Evolutionary conservation across 2,113 vertebrate species (phyloP), one percentile per base, ranked within the genome.

Genomic region (Aleadryas rufinucha): DNA sequence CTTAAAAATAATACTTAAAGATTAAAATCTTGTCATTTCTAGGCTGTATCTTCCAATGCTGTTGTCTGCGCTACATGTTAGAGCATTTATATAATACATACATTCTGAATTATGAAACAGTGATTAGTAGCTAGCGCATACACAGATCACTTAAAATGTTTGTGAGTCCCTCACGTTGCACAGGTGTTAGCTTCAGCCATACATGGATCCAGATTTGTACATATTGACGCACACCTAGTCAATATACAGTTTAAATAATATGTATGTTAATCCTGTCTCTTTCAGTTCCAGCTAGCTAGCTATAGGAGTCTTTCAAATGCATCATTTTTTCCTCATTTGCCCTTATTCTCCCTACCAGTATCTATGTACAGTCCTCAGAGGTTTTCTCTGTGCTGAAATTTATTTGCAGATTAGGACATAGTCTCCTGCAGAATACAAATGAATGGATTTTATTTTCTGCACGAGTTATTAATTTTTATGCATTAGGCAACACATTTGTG

Each of bases 381-480:
- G 23, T 88, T 84, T 95, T 83, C 17, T 90, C 21, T 90, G 14
- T 79, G 30, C 72, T 70, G 35, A 86, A 89, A 82, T 81, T 31
- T 80, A 50, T 94, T 95, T 95, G 54, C 82, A 91, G 82, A 86
- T 93, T 87, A 95, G 69, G 28, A 84, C n/a, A 26, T 26, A 56
- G 47, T 49, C 47, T 92, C 18, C 45, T 59, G 24, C 63, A 86
- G 94, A 93, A 95, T 96, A 84, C 64, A 81, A 80, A 96, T 94
- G 50, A 90, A 81, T 59, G 63, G 75, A 91, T 96, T 95, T 87
- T 93, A 70, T 50, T 96, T 96, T 85, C 79, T 90, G 49, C 52
- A 76, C 1, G 1, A 89, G 71, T 95, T 91, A 65, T 0, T 18
- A 59, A 68, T 91, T 93, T 96, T 88, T 70, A 94, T 91, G 94